These are phyloP conservation scores for Ormyrus thymus DNA, from an alignment of 2,888 invertebrate genomes.

Conservation along the genomic window DNA sequence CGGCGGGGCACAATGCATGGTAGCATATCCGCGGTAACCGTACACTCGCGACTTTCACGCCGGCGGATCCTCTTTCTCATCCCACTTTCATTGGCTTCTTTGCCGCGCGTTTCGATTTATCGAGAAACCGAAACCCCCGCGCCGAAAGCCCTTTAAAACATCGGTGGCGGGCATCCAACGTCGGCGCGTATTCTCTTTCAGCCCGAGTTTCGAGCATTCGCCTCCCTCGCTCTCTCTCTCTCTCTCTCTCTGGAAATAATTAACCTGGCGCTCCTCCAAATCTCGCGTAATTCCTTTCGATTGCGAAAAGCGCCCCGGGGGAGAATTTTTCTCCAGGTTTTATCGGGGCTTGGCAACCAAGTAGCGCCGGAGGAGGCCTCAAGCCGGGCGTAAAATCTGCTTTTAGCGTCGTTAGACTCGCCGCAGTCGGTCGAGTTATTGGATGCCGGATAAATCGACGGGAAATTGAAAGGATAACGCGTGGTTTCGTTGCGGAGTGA, in stretches of 20 bases:
- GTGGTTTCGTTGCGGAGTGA: slow-evolving; percentile 39
- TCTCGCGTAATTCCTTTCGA: slow-evolving; percentile 4
- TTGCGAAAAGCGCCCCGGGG: neutral
- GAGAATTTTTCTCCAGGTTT: slow-evolving; percentile 4
- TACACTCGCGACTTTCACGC: slow-evolving; percentile 60
- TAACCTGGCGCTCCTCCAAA: slow-evolving; percentile 1
- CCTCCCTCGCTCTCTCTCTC: too few species aligned
- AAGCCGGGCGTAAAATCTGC: slow-evolving; percentile 66
- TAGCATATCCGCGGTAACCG: slow-evolving; percentile 57
- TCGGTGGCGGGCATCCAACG: slow-evolving; percentile 3
- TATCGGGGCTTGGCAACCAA: slow-evolving; percentile 11
- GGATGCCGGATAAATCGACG: slow-evolving; percentile 61
- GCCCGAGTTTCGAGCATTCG: too few species aligned
- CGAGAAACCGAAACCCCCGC: slow-evolving; percentile 71
- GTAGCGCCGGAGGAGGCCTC: slow-evolving; percentile 7
- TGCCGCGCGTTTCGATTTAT: slow-evolving; percentile 71
- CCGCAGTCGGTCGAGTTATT: slow-evolving; percentile 56
- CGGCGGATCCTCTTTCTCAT: slow-evolving; percentile 72
- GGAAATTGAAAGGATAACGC: slow-evolving; percentile 63
- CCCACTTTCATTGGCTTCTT: slow-evolving; percentile 64
- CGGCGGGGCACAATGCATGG: neutral
- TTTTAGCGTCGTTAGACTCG: slow-evolving; percentile 60
- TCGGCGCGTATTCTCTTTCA: slow-evolving; percentile 35
- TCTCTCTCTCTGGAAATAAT: slow-evolving; percentile 6
- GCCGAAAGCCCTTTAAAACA: slow-evolving; percentile 51